Base-by-base conservation (phyloP, 2,888 invertebrate species). In the Laothoe populi region DNA sequence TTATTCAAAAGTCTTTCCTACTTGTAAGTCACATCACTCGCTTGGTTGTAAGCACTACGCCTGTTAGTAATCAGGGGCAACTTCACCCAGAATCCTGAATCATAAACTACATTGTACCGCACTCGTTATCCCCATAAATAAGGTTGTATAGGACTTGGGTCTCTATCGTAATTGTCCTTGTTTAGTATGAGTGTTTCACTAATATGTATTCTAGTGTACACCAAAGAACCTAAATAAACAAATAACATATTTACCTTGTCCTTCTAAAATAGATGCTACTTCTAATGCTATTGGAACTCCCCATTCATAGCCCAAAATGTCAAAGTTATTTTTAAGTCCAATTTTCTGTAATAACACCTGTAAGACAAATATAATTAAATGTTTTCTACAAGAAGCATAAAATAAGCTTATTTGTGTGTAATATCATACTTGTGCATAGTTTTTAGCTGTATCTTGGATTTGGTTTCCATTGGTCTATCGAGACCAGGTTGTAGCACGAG, bases 261-360 rank as follows among this genome's bases (percentile, higher is more conserved):
- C 64, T 72, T 89, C 88, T n/a, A 88, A 72, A 42, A 85, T 77
- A 0, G 77, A 71, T 21, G 84, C 86, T 61, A 86, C 65, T 70
- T 87, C 83, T 21, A 88, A 65, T 11, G 83, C 84, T 0, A 84
- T 66, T 10, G 73, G 21, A 0, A 83, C 74, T 5, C 88, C 88
- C 57, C 76, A 73, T 67, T 87, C 87, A 38, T 82, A 87, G 2
- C 87, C 87, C 61, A 86, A 24, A 2, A 88, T 63, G 63, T 82
- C 79, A 60, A 87, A 87, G 0, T 64, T 70, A 0, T 79, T 70
- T 21, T 69, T 71, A 2, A 77, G 4, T 21, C 66, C 69, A 0
- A 70, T 65, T 31, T 77, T 81, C 24, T 75, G 77, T 13, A 80
- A 40, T 26, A 85, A 59, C 2, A 73, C 69, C 86, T 86, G 69